Evolutionary conservation across 2,888 invertebrate species (phyloP).

Genomic region (Ennomos quercinarius): DNA sequence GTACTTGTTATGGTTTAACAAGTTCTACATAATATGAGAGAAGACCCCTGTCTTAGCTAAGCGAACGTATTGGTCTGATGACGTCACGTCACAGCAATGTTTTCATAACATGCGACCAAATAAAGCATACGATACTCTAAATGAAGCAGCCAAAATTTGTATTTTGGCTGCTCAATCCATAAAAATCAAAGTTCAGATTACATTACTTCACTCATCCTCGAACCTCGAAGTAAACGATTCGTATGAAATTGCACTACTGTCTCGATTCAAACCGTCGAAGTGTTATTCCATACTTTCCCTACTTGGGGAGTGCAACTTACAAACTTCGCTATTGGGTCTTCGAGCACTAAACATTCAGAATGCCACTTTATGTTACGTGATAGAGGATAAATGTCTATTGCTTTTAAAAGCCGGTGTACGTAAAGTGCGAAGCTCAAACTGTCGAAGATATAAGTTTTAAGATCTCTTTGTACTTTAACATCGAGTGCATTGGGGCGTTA

Average conservation of each 20-base stretch:
- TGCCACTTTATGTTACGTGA: conserved; percentile 44
- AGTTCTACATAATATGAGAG: too few relatives aligned
- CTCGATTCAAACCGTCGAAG: conserved; percentile 5
- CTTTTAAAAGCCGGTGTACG: conserved; percentile 42
- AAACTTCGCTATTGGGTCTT: conserved; percentile 53
- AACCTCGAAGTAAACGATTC: neutral
- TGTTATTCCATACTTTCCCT: conserved; percentile 58
- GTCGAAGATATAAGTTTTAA: conserved; percentile 34
- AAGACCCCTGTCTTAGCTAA: too few relatives aligned
- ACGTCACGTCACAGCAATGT: too few relatives aligned
- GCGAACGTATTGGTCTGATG: too few relatives aligned
- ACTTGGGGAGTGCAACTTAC: conserved; percentile 51
- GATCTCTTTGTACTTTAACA: conserved; percentile 29
- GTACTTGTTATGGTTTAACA: too few relatives aligned
- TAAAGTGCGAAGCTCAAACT: conserved; percentile 34
- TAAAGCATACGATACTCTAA: too few relatives aligned
- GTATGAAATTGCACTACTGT: conserved; percentile 19
- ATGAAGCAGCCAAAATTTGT: too few relatives aligned
- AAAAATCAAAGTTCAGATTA: too few relatives aligned
- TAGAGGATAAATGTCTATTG: conserved; percentile 45
- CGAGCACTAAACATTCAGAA: conserved; percentile 53
- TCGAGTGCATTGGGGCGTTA: conserved; percentile 31
- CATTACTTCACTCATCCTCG: too few relatives aligned
- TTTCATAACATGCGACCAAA: too few relatives aligned
- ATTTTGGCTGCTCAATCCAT: too few relatives aligned